Base-by-base conservation (phyloP, 2,113 vertebrate genomes). In the Drymodes brunneopygia region DNA sequence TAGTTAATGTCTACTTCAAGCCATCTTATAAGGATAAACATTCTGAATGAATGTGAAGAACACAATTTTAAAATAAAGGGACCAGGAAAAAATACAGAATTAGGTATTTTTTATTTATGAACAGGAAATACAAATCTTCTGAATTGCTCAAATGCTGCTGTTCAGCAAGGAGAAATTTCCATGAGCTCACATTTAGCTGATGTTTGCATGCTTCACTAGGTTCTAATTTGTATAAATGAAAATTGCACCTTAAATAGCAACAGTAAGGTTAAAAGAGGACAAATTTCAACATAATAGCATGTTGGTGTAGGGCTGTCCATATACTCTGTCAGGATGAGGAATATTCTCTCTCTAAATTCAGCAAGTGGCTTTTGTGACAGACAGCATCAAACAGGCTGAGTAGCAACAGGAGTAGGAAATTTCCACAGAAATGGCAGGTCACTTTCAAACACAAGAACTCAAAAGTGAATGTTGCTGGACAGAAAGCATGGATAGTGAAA, bases 371-470 rank as follows among this genome's bases (percentile, higher is more conserved):
- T 28, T 8, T 77, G 51, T 54, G 56, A 88, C 15, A 53, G 42
- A 15, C 7, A 0, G 2, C 7, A 31, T 11, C 0, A 0, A 73
- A 65, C 64, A 66, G 35, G 40, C 42, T 56, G 45, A 29, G 42
- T n/a, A 72, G 31, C 16, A 48, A 73, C 7, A 65, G 1, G 0
- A 44, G 42, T 11, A 74, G 82, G 42, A 17, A 74, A 79, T 82
- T 91, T 85, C 61, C 70, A 79, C 20, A 25, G 57, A 38, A 74
- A 7, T 3, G 0, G 10, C 25, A 40, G 51, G 35, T 54, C 70
- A 53, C 11, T 67, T 90, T 85, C 58, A 87, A 78, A 81, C 22
- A 62, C 11, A 71, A 31, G 35, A 71, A 29, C 47, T 86, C 61
- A 74, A 48, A 79, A 58, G 11, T 28, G 22, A 71, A 44, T n/a